phyloP scores from a whole-genome alignment of 1,140 invertebrate species.

The Campoletis sonorensis region DNA sequence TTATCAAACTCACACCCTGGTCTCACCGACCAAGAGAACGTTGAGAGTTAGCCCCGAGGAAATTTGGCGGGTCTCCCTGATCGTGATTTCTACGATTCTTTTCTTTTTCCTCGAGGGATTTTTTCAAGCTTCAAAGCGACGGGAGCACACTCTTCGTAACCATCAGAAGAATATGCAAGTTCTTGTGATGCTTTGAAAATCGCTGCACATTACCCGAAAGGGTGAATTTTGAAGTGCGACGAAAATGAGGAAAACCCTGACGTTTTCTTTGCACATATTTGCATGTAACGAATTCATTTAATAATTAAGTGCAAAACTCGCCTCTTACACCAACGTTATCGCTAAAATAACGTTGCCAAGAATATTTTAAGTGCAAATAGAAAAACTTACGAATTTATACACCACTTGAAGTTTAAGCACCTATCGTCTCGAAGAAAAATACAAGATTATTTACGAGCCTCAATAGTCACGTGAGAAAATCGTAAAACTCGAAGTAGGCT shows the following conservation, averaged over 20 bases:
- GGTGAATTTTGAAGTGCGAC: not conserved
- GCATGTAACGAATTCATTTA: too few relatives aligned
- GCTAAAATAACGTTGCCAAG: too few relatives aligned
- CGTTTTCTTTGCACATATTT: too few relatives aligned
- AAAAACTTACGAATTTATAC: not conserved
- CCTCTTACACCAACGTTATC: not conserved
- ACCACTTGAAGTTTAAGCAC: not conserved
- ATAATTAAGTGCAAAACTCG: too few relatives aligned
- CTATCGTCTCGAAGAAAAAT: constrained; percentile 16
- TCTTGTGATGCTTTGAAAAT: not conserved
- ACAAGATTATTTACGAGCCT: not conserved
- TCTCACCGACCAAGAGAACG: not conserved
- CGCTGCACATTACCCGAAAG: not conserved
- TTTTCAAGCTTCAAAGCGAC: not conserved
- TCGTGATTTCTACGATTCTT: not conserved
- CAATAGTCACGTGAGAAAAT: constrained; percentile 38
- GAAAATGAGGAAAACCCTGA: too few relatives aligned
- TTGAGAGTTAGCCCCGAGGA: too few relatives aligned
- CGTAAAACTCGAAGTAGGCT: constrained; percentile 3
- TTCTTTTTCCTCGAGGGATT: too few relatives aligned
- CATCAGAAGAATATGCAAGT: not conserved
- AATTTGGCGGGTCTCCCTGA: not conserved
- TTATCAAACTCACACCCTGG: not conserved
- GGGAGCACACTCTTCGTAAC: not conserved
- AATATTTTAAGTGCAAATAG: not conserved